Base-by-base conservation (phyloP, 2,113 vertebrate species). In the Procavia capensis region DNA sequence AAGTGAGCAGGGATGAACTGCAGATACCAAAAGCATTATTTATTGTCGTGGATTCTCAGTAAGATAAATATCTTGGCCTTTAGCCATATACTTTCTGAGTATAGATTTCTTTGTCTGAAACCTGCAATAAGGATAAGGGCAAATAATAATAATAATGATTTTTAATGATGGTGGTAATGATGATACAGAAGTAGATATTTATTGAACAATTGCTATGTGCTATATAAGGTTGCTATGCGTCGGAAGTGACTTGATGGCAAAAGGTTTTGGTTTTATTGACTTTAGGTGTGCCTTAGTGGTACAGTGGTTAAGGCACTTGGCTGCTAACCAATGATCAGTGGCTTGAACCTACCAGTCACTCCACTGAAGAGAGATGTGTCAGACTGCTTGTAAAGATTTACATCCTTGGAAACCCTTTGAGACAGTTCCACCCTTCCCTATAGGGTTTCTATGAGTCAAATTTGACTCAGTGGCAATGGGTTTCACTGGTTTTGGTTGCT, bases 71-170 rank as follows among this genome's bases (percentile, higher is more conserved):
- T 47, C 29, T 16, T 74, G 45, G 82, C n/a, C 17, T 29, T 47
- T 66, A 20, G 9, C 64, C 34, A 36, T 9, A 16, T 27, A 39
- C 2, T 16, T 85, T 94, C 81, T 70, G 63, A 6, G 41, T 72
- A 34, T 63, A 43, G 22, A 54, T 54, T 91, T 50, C 6, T 94
- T 94, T 43, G 25, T 90, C 85, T 70, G 29, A 91, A 91, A 91
- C 29, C 29, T 80, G 8, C 11, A 31, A 29, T 75, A 47, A 7
- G 36, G 22, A 43, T 57, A 43, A 31, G 27, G 20, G 29, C 2
- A 54, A 45, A 75, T 72, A 86, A n/a, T 54, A 61, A 47, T 80
- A n/a, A n/a, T 54, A 61, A 47, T 80, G 27, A 61, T 59, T 74
- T 86, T 79, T 43, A 74, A 78, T 63, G 82, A 63, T 63, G 27